Conservation (phyloP, 1,140 invertebrate species). For the Drosophila equinoxialis region DNA sequence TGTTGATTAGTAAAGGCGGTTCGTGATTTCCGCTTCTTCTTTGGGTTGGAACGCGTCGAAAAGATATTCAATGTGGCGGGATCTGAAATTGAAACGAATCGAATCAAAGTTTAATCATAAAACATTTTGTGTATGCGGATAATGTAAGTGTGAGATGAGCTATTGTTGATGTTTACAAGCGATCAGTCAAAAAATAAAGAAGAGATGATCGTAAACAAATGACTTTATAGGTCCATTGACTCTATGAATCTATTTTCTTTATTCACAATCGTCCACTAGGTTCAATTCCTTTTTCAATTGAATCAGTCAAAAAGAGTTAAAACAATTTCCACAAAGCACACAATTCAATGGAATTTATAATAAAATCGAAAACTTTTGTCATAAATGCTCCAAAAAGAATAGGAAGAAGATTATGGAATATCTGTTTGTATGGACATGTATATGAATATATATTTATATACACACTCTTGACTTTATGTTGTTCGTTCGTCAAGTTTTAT, state of each 20-base stretch:
- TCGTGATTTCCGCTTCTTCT: conserved; percentile 99
- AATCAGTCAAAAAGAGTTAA: conserved; percentile 57
- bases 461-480: conserved; percentile 38
- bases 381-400: conserved; percentile 25
- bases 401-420: conserved; percentile 6
- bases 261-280: not conserved
- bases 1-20: conserved; percentile 99
- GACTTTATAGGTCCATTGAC: conserved; percentile 46
- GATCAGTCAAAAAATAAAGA: conserved; percentile 36
- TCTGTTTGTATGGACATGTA: not conserved
- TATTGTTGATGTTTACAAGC: conserved; percentile 31
- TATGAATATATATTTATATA: conserved; percentile 15
- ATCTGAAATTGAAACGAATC: conserved; percentile 58
- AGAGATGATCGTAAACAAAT: conserved; percentile 41
- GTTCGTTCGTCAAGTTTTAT: conserved; percentile 47
- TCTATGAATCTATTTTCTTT: conserved; percentile 18
- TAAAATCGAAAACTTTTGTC: conserved; percentile 47
- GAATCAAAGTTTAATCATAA: conserved; percentile 10
- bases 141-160: conserved; percentile 29
- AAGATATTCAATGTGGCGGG: conserved; percentile 90
- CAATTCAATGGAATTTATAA: conserved; percentile 70
- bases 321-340: conserved; percentile 51
- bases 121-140: conserved; percentile 3
- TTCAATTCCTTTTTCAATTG: conserved; percentile 52
- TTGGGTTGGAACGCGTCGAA: conserved; percentile 95